A percentile compares a stretch with the other conserved stretches of the same genome.
These are phyloP conservation scores for Trichopria drosophilae DNA, from an alignment of 2,888 invertebrate species.

Conservation along the genomic window DNA sequence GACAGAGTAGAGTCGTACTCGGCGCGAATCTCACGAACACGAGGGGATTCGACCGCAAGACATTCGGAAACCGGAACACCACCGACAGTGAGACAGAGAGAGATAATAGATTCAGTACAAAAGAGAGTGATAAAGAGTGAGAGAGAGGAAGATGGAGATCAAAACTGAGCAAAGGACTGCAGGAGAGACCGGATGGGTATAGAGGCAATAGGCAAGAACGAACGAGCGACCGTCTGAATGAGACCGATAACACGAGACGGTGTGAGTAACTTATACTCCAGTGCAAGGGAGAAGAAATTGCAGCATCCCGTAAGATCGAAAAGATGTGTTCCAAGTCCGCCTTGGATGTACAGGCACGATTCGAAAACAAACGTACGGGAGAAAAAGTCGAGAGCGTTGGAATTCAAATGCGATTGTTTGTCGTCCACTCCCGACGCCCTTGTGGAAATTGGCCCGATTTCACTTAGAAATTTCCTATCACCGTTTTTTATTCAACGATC, in stretches of 20 bases:
- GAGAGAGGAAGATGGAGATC: neutral
- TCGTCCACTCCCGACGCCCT: constrained; percentile 43
- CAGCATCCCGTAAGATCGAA: too few relatives aligned
- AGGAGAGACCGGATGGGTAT: too few relatives aligned
- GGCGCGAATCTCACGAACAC: constrained; percentile 19
- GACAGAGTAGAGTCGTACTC: constrained; percentile 22
- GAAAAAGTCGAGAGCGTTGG: constrained; percentile 13
- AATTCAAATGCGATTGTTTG: constrained; percentile 49
- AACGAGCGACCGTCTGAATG: too few relatives aligned
- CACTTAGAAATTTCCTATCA: constrained; percentile 42
- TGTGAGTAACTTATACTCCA: too few relatives aligned
- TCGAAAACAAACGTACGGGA: too few relatives aligned
- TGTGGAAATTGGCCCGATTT: constrained; percentile 45
- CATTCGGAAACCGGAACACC: constrained; percentile 14
- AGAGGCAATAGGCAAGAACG: too few relatives aligned
- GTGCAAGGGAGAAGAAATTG: too few relatives aligned
- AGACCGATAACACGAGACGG: too few relatives aligned
- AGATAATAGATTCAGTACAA: constrained; percentile 12
- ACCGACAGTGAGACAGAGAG: constrained; percentile 12
- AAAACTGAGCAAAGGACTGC: too few relatives aligned
- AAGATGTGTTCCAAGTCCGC: too few relatives aligned
- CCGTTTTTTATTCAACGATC: too few relatives aligned
- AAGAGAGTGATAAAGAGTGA: constrained; percentile 16
- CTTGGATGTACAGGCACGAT: too few relatives aligned
- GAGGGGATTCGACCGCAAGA: constrained; percentile 17